phyloP scores from a whole-genome alignment of 1,140 invertebrate species.

The Sinonovacula constricta region DNA sequence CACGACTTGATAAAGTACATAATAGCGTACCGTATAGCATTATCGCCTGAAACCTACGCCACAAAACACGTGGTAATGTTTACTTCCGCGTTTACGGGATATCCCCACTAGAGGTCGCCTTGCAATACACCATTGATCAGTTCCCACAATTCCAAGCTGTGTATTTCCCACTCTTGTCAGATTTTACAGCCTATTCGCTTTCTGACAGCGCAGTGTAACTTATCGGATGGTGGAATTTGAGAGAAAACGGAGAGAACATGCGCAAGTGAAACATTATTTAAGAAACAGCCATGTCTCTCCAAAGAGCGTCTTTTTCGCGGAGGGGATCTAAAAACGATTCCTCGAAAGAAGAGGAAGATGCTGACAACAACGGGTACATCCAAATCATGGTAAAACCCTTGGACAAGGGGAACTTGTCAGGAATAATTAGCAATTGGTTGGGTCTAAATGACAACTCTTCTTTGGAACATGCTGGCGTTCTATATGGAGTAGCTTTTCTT shows the following conservation, averaged over 20 bases:
- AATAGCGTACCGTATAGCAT: no score
- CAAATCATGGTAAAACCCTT: conserved; percentile 75
- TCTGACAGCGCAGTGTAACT: conserved; percentile 38
- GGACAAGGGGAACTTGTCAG: conserved; percentile 71
- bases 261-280: conserved; percentile 33
- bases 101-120: conserved; percentile 57
- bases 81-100: conserved; percentile 57
- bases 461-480: conserved; percentile 67
- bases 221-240: no score
- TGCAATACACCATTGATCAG: conserved; percentile 44
- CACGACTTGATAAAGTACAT: no score
- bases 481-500: conserved; percentile 67
- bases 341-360: conserved; percentile 72
- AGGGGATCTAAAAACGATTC: conserved; percentile 74
- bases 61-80: conserved; percentile 23
- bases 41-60: no score
- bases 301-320: conserved; percentile 63
- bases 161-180: no score
- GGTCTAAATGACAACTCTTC: conserved; percentile 66
- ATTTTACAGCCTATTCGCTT: neutral
- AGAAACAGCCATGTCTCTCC: conserved; percentile 69
- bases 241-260: conserved; percentile 23
- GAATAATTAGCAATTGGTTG: conserved; percentile 70
- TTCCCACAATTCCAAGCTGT: conserved; percentile 60
- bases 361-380: conserved; percentile 76